phyloP scores from a whole-genome alignment of 2,797 vertebrate genomes.

The Paramormyrops hopkinsi region DNA sequence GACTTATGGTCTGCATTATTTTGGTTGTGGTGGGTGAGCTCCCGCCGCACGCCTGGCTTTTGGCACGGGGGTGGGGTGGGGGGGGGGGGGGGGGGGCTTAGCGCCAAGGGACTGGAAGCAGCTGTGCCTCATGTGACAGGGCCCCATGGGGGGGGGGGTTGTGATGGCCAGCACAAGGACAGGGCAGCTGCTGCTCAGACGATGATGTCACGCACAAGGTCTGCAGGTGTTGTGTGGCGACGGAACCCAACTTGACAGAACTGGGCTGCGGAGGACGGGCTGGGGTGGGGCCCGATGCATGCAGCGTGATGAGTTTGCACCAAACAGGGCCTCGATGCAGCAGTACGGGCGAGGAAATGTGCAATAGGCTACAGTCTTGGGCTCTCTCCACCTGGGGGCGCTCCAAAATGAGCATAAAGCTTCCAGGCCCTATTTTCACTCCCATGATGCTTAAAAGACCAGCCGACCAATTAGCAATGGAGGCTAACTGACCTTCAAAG shows the following conservation, averaged over 20 bases:
- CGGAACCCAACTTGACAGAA: neutral
- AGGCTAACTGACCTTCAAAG: neutral
- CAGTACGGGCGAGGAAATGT: neutral
- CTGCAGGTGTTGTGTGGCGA: neutral
- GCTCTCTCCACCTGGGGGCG: neutral
- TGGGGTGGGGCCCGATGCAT: neutral
- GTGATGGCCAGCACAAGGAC: neutral
- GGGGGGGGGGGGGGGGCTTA: neutral
- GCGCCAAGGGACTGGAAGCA: neutral
- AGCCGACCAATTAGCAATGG: neutral
- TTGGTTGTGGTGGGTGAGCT: constrained; percentile 33
- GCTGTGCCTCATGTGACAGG: neutral
- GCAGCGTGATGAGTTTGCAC: neutral
- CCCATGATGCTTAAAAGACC: neutral
- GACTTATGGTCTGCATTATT: constrained; percentile 30
- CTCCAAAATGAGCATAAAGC: neutral
- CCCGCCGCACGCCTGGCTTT: constrained; percentile 29
- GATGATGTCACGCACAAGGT: neutral
- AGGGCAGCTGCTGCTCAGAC: neutral
- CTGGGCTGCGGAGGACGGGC: neutral
- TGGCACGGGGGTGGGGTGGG: constrained; percentile 30
- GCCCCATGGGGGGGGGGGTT: neutral
- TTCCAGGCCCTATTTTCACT: neutral
- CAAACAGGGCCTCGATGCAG: neutral
- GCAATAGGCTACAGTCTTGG: neutral